A percentile compares a stretch with the other conserved stretches of the same genome.
phyloP scores from a whole-genome alignment of 2,797 vertebrate genomes.

The Karalla daura region DNA sequence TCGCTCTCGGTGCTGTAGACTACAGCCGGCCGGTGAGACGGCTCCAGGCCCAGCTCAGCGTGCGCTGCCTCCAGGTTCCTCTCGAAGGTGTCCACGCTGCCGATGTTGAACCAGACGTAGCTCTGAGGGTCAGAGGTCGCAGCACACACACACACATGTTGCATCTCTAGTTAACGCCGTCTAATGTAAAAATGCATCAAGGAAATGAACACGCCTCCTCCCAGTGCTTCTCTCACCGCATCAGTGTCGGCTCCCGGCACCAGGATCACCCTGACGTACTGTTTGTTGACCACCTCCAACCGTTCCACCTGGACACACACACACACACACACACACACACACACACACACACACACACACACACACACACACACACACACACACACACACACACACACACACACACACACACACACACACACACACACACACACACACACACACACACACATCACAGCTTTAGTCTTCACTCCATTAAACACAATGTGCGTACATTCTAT shows the following conservation, averaged over 20 bases:
- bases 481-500: too few species aligned
- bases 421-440: too few species aligned
- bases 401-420: too few species aligned
- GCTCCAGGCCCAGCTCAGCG: slow-evolving; percentile 90
- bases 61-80: slow-evolving; percentile 94
- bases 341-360: too few species aligned
- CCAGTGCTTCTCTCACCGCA: slow-evolving; percentile 74
- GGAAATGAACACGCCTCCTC: too few species aligned
- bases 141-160: not conserved
- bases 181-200: too few species aligned
- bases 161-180: not conserved
- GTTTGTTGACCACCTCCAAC: slow-evolving; percentile 88
- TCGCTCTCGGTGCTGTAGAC: slow-evolving; percentile 93
- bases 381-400: too few species aligned
- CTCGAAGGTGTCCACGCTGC: slow-evolving; percentile 96
- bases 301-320: slow-evolving; percentile 80
- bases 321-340: too few species aligned
- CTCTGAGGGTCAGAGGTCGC: slow-evolving; percentile 59
- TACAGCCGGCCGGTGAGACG: slow-evolving; percentile 80
- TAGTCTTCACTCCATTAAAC: too few species aligned
- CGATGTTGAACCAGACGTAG: slow-evolving; percentile 97
- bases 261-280: slow-evolving; percentile 84
- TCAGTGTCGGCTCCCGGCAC: slow-evolving; percentile 77
- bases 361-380: too few species aligned
- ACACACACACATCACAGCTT: too few species aligned